Percentiles rank a stretch among this genome's conserved stretches.
Conservation (phyloP, 2,888 invertebrate genomes). For the Mesodorylaimus sp. region DNA sequence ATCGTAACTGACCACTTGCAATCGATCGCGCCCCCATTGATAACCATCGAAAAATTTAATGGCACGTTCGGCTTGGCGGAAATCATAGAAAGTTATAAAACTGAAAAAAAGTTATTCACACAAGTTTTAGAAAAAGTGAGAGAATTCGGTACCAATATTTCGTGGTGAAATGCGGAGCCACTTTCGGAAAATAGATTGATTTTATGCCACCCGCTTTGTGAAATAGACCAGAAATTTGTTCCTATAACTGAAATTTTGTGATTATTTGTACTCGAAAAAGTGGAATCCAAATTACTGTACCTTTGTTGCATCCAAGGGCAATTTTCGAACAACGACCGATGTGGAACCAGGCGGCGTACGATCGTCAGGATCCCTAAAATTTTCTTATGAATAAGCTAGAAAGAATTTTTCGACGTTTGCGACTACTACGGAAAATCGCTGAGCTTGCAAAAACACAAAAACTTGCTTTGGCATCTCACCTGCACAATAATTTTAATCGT, state of each 20-base stretch:
- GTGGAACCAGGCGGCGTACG: neutral
- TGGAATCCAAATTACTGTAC: too few species aligned
- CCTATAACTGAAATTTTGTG: too few species aligned
- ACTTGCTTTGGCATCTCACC: neutral
- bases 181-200: too few species aligned
- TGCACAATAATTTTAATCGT: neutral
- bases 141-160: too few species aligned
- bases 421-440: too few species aligned
- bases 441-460: neutral
- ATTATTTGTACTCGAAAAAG: too few species aligned
- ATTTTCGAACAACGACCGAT: slow-evolving; percentile 1
- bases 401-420: neutral
- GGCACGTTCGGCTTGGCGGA: neutral
- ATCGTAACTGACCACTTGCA: slow-evolving; percentile 2
- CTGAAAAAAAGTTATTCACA: neutral
- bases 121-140: too few species aligned
- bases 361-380: slow-evolving; percentile 1
- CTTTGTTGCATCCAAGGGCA: neutral
- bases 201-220: too few species aligned
- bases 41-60: neutral
- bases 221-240: too few species aligned
- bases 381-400: neutral
- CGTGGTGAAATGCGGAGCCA: too few species aligned
- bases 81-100: neutral
- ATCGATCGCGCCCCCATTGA: neutral